Base-by-base conservation (phyloP, 1,140 invertebrate species). In the Homarus americanus region DNA sequence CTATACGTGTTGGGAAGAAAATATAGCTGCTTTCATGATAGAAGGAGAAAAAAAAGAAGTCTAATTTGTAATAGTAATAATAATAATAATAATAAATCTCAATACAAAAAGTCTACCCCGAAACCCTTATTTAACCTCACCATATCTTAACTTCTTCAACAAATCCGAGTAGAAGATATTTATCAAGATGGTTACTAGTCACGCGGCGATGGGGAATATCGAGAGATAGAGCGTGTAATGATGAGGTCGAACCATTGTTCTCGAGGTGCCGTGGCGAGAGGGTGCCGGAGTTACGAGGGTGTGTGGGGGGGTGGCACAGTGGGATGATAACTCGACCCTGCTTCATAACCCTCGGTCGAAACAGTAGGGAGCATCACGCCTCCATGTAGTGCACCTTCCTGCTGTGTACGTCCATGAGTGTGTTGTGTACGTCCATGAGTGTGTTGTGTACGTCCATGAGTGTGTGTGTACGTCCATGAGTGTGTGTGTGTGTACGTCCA, bases 401-500 rank as follows among this genome's bases (percentile, higher is more conserved):
- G 49, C 24, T 82, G 80, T 34, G 24, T 63, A 24, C 2, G 34
- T 53, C 28, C n/a, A 36, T 82, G 58, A 63, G 80, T 34, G 24
- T 66, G 80, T 82, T 82, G 49, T 82, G 80, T 82, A 53, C 20
- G 80, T 66, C 53, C 40, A 40, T 66, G 58, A 38, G 80, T 76
- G 36, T 76, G 40, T 41, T 76, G 73, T 76, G 73, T 76, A n/a
- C 40, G 73, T 76, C 34, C 40, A 36, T 76, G 36, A 40, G 73
- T 76, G 73, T 76, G 73, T 76, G 73, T 76, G 28, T 34, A 44
- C 73, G 66, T 73, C 17, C 44, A 66, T 84, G 82, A 44, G 82
- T 84, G 82, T 84, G 66, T 44, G 82, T 84, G 82, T 84, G 58
- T 83, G 82, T 38, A 41, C 38, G 58, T 36, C 7, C 44, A 41